phyloP scores from a whole-genome alignment of 2,113 vertebrate genomes.

The Aramus guarauna region DNA sequence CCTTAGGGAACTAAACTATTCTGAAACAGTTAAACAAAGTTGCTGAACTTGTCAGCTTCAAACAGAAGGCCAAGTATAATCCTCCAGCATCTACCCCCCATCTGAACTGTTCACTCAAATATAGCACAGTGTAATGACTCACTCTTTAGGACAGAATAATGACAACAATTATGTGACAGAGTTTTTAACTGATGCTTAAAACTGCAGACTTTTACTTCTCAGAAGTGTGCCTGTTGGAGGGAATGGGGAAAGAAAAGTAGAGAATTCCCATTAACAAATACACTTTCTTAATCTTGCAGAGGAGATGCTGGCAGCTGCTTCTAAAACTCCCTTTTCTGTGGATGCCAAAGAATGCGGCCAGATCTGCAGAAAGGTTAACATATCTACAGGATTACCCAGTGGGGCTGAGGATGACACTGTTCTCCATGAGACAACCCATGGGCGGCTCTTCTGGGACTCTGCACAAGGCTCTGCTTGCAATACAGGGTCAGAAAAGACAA shows the following conservation, averaged over 20 bases:
- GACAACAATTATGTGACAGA: neutral
- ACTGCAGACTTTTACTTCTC: neutral
- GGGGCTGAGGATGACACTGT: neutral
- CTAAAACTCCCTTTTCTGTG: neutral
- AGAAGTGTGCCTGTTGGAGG: neutral
- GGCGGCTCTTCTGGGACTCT: neutral
- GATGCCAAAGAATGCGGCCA: neutral
- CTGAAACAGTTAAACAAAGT: constrained; percentile 1
- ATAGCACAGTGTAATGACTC: constrained; percentile 11
- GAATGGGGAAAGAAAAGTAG: neutral
- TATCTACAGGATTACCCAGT: neutral
- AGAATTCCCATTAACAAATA: neutral
- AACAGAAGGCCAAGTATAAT: constrained; percentile 10
- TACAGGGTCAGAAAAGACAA: neutral
- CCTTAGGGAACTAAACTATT: constrained; percentile 28
- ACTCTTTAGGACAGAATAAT: constrained; percentile 7
- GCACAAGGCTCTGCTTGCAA: neutral
- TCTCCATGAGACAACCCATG: neutral
- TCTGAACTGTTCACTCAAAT: constrained; percentile 9
- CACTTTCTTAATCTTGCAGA: neutral
- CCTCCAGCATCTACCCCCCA: neutral
- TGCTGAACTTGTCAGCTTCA: constrained; percentile 45
- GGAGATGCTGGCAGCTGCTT: neutral
- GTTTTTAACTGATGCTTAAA: neutral
- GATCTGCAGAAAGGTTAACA: neutral